A percentile compares a stretch with the other conserved stretches of the same genome.
phyloP scores from a whole-genome alignment of 2,888 invertebrate species.

The Resseliella maxima region DNA sequence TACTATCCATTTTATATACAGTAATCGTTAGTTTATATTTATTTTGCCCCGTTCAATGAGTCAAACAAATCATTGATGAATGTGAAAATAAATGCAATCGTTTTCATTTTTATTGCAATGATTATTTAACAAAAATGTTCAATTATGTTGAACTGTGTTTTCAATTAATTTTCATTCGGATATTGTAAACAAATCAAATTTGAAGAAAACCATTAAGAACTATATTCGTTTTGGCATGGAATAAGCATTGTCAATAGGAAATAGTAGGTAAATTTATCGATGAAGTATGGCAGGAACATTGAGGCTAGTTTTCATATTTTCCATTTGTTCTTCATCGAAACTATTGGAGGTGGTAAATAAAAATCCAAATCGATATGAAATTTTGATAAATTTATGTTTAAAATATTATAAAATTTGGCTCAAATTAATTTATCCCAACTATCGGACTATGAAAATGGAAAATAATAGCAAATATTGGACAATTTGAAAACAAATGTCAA shows the following conservation, averaged over 20 bases:
- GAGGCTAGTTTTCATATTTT: not conserved
- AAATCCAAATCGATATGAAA: not conserved
- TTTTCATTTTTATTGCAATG: not conserved
- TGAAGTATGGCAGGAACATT: too few relatives aligned
- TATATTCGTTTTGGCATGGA: not conserved
- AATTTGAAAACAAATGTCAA: not conserved
- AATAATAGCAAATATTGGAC: not conserved
- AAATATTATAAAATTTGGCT: not conserved
- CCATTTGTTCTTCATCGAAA: not conserved
- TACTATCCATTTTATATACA: too few relatives aligned
- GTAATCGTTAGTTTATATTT: not conserved
- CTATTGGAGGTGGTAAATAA: not conserved
- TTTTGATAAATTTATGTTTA: not conserved
- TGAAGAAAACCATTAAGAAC: not conserved
- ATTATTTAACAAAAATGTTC: constrained; percentile 21
- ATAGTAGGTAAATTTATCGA: too few relatives aligned
- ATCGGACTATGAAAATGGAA: not conserved
- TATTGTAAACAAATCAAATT: not conserved
- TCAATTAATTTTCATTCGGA: constrained; percentile 27
- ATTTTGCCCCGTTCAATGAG: not conserved
- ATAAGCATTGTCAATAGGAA: not conserved
- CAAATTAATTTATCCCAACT: not conserved
- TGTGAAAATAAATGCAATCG: constrained; percentile 22
- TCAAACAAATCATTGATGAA: constrained; percentile 27
- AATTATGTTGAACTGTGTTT: not conserved